Evolutionary conservation across 1,140 invertebrate species (phyloP).

Genomic region (Phocides pigmalion): DNA sequence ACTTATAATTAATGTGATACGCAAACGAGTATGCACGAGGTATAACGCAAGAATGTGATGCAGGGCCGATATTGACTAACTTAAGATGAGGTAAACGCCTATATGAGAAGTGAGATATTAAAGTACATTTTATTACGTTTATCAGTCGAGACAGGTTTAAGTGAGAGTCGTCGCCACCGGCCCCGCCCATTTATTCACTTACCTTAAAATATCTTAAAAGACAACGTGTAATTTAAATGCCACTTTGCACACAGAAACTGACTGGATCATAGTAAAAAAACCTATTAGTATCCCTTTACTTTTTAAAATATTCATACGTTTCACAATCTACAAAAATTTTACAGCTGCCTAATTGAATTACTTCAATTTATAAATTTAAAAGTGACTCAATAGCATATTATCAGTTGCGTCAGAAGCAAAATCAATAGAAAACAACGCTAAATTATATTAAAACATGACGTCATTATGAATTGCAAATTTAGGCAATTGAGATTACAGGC

Average conservation of each 20-base stretch:
- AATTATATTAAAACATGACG: neutral
- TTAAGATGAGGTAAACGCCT: constrained; percentile 7
- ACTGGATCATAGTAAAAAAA: neutral
- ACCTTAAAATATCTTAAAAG: constrained; percentile 13
- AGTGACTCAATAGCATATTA: neutral
- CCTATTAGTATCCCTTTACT: neutral
- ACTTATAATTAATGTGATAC: neutral
- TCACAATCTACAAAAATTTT: neutral
- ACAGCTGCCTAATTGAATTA: neutral
- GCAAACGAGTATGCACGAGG: neutral
- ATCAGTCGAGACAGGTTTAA: constrained; percentile 24
- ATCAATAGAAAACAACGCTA: neutral
- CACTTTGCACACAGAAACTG: neutral
- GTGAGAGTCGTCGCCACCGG: constrained; percentile 5
- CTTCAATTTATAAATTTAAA: neutral
- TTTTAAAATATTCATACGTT: neutral
- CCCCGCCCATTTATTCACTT: constrained; percentile 9
- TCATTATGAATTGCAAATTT: neutral
- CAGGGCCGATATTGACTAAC: constrained; percentile 9
- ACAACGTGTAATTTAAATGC: constrained; percentile 20
- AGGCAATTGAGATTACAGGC: neutral
- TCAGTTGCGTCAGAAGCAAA: neutral
- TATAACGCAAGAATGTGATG: neutral
- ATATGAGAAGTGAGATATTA: constrained; percentile 13
- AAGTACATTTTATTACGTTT: constrained; percentile 19